Evolutionary conservation across 1,140 invertebrate genomes (phyloP), one percentile per base, ranked within the genome.

Genomic region (Drosophila baimaii): DNA sequence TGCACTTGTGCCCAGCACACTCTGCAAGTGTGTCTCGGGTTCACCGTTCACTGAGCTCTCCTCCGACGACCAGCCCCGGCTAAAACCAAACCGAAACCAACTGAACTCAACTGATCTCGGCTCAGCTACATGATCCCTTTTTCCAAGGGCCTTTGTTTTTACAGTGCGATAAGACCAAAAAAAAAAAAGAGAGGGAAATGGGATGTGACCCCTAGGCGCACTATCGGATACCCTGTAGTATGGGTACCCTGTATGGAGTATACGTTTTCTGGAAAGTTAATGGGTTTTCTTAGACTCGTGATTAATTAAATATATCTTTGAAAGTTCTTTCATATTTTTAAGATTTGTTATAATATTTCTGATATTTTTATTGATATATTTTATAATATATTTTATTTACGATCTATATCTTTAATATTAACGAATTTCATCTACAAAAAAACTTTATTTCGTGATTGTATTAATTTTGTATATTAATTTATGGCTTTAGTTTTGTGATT

Each of bases 1-100:
- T 44, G 52, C 77, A 89, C 84, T 89, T 89, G 84, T 88, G 84
- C 84, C 74, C 58, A 84, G 84, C 84, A 89, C 84, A 89, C 84
- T 89, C 84, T 89, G 77, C 84, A 88, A 88, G 84, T 88, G 84
- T 89, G 84, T 64, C 79, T 65, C 68, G 82, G 78, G 82, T 86
- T 88, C 79, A 88, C 79, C 79, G 82, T 85, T 79, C 78, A 86
- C 79, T 79, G 82, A 68, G 66, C 15, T 27, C n/a, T n/a, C n/a
- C 76, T 12, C 66, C 54, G 59, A n/a, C n/a, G 19, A 29, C 33
- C 31, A 31, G 39, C 10, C 27, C 55, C 31, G 19, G 25, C 51
- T 39, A 52, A 4, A 70, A 29, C 49, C 29, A 25, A 69, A 57
- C 37, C 41, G 52, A 70, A 62, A 33, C 21, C 33, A 13, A 15